Evolutionary conservation across 2,797 vertebrate species (phyloP), one percentile per base, ranked within the genome.

Genomic region (Apogon hyalosoma): DNA sequence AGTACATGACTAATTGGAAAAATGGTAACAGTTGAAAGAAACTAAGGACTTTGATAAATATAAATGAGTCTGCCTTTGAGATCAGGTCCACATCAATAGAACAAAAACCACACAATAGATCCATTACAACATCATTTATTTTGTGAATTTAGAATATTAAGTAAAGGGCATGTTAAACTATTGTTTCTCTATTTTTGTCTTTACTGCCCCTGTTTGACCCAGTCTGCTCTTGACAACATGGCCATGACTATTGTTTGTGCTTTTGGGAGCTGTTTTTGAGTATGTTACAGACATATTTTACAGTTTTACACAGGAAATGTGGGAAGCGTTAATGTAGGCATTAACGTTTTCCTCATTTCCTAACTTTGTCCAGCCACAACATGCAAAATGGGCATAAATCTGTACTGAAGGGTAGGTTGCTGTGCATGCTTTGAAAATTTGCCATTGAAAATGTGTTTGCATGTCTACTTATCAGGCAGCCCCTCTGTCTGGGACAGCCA

Each of bases 381-480:
- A 16, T 19, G 14, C 56, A 15, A 45, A 59, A 28, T 48, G n/a
- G 8, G 48, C 60, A 18, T 31, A 58, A 48, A 63, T 62, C 16
- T 69, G 15, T 40, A 38, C 51, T 41, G 55, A 46, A 31, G 58
- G 45, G 21, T 47, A 64, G 47, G 46, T 58, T 41, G 48, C 48
- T 28, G 19, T 38, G 39, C 46, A 15, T 46, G 61, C 63, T 36
- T 52, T 60, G 51, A 59, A 36, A 51, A 3, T 57, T 57, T 61
- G 56, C 78, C 66, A 50, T 60, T 60, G 31, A 28, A 59, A 80
- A 72, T 49, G 14, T 75, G 54, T 72, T 79, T 69, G 54, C 64
- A 47, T 21, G 56, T 69, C 50, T 56, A 11, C 33, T 70, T 75
- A 74, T 83, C 64, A 48, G 70, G 28, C 58, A 18, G 2, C 39